phyloP scores from a whole-genome alignment of 2,797 vertebrate genomes.

The Alectoris magna region DNA sequence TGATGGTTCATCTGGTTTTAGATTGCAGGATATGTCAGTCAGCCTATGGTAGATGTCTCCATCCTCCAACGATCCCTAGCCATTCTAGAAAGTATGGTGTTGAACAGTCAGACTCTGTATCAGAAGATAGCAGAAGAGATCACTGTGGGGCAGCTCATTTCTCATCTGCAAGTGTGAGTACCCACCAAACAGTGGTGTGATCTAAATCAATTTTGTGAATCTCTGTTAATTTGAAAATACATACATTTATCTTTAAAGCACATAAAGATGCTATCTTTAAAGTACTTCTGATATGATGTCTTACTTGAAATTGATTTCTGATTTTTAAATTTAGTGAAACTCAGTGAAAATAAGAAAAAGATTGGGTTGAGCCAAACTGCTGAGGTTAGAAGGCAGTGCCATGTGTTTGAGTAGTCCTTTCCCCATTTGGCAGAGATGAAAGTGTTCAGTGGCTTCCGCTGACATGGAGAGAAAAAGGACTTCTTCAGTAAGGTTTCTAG shows the following conservation, averaged over 20 bases:
- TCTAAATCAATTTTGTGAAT: background rate
- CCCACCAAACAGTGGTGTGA: background rate
- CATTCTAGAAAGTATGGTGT: constrained; percentile 98
- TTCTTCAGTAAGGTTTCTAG: background rate
- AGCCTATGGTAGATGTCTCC: constrained; percentile 96
- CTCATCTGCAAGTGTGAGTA: constrained; percentile 99
- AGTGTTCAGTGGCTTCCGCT: background rate
- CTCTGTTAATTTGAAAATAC: background rate
- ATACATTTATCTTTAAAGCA: background rate
- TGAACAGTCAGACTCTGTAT: constrained; percentile 98
- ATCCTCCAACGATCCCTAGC: constrained; percentile 97
- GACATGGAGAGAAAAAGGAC: background rate
- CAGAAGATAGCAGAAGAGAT: constrained; percentile 96
- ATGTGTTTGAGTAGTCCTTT: background rate
- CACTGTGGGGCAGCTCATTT: constrained; percentile 98
- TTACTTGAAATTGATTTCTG: background rate
- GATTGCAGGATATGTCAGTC: constrained; percentile 97
- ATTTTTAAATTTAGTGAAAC: background rate
- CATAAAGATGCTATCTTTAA: background rate
- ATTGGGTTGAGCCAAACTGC: background rate
- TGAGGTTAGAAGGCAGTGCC: background rate
- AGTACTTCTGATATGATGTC: background rate
- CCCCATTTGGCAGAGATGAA: background rate
- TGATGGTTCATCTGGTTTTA: constrained; percentile 49
- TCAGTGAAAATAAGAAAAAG: background rate